Base-by-base conservation (phyloP, 1,140 invertebrate species). In the Delia radicum region DNA sequence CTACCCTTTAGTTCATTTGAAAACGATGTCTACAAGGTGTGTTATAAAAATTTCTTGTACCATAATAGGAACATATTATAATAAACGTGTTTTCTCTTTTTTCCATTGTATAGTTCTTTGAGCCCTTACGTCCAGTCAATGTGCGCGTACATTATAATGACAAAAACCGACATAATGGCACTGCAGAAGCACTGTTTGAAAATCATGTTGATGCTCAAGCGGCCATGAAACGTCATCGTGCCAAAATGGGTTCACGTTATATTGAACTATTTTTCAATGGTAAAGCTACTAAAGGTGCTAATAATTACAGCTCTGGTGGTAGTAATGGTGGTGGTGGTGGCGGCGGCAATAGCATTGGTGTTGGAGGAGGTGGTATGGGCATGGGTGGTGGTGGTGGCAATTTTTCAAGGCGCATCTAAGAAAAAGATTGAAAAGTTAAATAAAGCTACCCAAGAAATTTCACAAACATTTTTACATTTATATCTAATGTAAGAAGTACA, bases 241-340 rank as follows among this genome's bases (percentile, higher is more conserved):
- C 95, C 82, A 91, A 95, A 81, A 96, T 98, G 91, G 95, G 95
- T 15, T 92, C 92, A 81, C 90, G 96, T 82, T 97, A 96, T 79
- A 96, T 97, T 87, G 95, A 96, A 91, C 79, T 86, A 26, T 86
- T 86, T 77, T 86, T 83, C 37, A 85, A 85, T 79, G 84, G 84
- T 31, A 85, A 85, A 61, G 80, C 77, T 0, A 80, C 79, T 2
- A 37, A 1, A 76, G 79, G 7, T 3, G 65, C 29, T 8, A 69
- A 69, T 33, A 69, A 69, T 18, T 69, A 69, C 29, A 69, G 65
- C 24, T 69, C 65, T 18, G 65, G 65, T 24, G 29, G 29, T 18
- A 69, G 65, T 10, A 69, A 33, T n/a, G 65, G 65, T 12, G 65
- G 29, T 3, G 63, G 65, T 29, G 21, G 63, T 31, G 28, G 27